These are phyloP conservation scores for Drosophila mimica DNA, from an alignment of 2,888 invertebrate genomes.

Conservation along the genomic window DNA sequence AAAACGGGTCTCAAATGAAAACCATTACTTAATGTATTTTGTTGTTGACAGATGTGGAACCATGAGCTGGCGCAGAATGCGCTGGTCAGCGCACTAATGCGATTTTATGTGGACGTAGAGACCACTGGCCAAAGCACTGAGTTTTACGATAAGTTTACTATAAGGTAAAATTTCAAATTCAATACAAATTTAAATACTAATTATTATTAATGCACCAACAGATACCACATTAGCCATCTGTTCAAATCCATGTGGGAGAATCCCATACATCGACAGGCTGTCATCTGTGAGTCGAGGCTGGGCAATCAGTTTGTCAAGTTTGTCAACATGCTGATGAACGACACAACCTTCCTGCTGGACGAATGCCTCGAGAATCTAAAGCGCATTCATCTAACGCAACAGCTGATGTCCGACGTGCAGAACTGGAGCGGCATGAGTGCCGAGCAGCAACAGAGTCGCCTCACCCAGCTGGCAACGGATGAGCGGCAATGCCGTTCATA, in stretches of 20 bases:
- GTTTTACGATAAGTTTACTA: slow-evolving; percentile 99
- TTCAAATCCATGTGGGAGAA: slow-evolving; percentile 98
- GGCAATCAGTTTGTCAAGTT: slow-evolving; percentile 98
- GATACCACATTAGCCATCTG: slow-evolving; percentile 98
- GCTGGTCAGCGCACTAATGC: slow-evolving; percentile 96
- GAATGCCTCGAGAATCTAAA: slow-evolving; percentile 97
- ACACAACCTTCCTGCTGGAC: slow-evolving; percentile 97
- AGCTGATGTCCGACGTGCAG: slow-evolving; percentile 89
- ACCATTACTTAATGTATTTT: not conserved
- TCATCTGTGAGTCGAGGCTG: slow-evolving; percentile 95
- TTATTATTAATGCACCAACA: slow-evolving; percentile 41
- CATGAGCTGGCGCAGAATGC: slow-evolving; percentile 93
- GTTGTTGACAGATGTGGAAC: slow-evolving; percentile 91
- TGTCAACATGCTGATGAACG: slow-evolving; percentile 98
- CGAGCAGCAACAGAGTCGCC: slow-evolving; percentile 90
- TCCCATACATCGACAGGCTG: slow-evolving; percentile 93
- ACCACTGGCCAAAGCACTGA: slow-evolving; percentile 98
- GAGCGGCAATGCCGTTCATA: slow-evolving; percentile 96
- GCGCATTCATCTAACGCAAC: slow-evolving; percentile 92
- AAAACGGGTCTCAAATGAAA: too few relatives aligned
- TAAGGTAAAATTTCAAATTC: slow-evolving; percentile 86
- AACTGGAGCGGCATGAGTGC: slow-evolving; percentile 89
- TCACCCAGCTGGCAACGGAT: slow-evolving; percentile 92
- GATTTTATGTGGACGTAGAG: slow-evolving; percentile 99
- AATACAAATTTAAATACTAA: not conserved